Percentiles rank a stretch among this genome's conserved stretches.
phyloP scores from a whole-genome alignment of 2,797 vertebrate genomes.

The Chelmon rostratus region DNA sequence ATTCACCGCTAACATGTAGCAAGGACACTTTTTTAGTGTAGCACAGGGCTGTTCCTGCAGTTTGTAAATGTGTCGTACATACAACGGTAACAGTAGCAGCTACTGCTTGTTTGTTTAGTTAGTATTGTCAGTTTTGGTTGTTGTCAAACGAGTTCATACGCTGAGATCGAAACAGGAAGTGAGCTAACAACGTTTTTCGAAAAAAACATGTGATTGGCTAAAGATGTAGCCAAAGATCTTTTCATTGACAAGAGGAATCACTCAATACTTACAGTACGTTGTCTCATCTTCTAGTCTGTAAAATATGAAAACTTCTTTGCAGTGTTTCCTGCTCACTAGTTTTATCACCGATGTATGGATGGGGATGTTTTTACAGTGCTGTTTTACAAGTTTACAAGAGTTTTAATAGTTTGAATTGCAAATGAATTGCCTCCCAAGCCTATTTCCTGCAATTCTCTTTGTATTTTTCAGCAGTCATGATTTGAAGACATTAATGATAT shows the following conservation, averaged over 20 bases:
- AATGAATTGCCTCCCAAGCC: no score
- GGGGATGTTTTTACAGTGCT: no score
- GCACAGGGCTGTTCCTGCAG: neutral
- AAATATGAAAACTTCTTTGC: neutral
- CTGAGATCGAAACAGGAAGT: constrained; percentile 38
- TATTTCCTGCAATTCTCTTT: no score
- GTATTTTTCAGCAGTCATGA: neutral
- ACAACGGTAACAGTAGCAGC: accelerated
- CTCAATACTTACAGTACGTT: neutral
- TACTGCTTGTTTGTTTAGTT: neutral
- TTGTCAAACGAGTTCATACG: no score
- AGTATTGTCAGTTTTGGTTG: neutral
- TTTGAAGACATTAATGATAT: neutral
- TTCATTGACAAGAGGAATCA: neutral
- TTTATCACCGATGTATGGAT: no score
- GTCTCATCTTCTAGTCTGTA: neutral
- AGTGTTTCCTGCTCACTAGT: neutral
- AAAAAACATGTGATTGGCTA: constrained; percentile 45
- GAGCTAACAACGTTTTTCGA: neutral
- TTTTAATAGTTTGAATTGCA: no score
- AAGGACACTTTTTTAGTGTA: accelerated
- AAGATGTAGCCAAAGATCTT: constrained; percentile 45
- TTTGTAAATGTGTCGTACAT: neutral
- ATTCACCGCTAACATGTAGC: neutral
- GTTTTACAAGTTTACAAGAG: no score